Percentiles rank a stretch among this genome's conserved stretches.
Evolutionary conservation across 2,797 vertebrate genomes (phyloP).

Genomic region (Fratercula arctica): DNA sequence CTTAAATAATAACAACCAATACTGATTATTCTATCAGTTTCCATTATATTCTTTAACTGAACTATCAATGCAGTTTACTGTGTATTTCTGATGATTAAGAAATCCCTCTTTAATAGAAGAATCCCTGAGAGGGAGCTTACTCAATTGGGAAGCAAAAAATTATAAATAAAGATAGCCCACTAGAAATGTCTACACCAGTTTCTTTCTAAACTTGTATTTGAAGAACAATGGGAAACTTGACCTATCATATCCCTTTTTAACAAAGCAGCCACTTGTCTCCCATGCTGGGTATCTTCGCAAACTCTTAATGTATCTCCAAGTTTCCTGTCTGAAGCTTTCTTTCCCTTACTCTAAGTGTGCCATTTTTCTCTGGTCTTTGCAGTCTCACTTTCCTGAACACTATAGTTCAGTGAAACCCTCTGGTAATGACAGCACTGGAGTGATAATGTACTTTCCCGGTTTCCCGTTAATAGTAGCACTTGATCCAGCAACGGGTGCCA

Average conservation of each 20-base stretch:
- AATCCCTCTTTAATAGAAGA: neutral
- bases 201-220: neutral
- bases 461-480: conserved; percentile 73
- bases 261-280: neutral
- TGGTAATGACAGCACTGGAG: conserved; percentile 69
- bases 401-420: conserved; percentile 54
- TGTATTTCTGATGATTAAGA: neutral
- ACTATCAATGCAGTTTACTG: neutral
- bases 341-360: neutral
- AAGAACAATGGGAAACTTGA: neutral
- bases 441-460: conserved; percentile 68
- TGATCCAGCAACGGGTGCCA: conserved; percentile 67
- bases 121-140: neutral
- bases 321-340: neutral
- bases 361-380: conserved; percentile 21
- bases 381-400: conserved; percentile 19
- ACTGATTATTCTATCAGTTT: neutral
- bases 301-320: neutral
- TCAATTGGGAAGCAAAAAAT: neutral
- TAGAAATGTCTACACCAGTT: neutral
- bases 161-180: neutral
- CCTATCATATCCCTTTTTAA: neutral
- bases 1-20: neutral
- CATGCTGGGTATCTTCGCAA: neutral
- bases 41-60: neutral